Conservation (phyloP, 2,888 invertebrate genomes). For the Rhagonycha fulva region DNA sequence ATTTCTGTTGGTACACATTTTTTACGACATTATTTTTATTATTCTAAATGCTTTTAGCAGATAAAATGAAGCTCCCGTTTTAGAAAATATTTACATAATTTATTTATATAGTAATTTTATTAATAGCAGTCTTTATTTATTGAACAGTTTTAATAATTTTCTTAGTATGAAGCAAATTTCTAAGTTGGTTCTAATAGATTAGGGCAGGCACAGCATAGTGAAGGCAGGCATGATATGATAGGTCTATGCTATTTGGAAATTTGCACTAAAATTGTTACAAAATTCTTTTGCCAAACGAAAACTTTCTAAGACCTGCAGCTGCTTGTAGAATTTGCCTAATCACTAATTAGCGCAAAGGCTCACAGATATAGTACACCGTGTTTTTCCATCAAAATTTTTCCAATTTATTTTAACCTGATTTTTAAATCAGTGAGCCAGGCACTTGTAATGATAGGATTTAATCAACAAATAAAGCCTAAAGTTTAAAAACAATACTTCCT, state of each 20-base stretch:
- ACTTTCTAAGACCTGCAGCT: background rate
- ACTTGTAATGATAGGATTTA: background rate
- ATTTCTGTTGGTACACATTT: background rate
- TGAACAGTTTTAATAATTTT: slow-evolving; percentile 20
- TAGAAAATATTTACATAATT: background rate
- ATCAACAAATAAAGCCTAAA: background rate
- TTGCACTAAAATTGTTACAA: background rate
- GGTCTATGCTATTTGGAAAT: slow-evolving; percentile 15
- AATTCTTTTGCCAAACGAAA: background rate
- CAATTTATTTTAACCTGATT: background rate
- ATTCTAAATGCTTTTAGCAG: background rate
- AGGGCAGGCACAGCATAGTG: slow-evolving; percentile 37
- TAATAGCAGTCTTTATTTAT: slow-evolving; percentile 27
- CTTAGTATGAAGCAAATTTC: slow-evolving; percentile 14
- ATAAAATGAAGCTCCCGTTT: background rate
- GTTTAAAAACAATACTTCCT: background rate
- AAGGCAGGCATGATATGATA: slow-evolving; percentile 41
- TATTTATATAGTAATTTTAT: slow-evolving; percentile 5
- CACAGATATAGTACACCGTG: background rate
- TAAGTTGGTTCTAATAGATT: slow-evolving; percentile 19
- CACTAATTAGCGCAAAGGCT: background rate
- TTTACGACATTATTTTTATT: background rate
- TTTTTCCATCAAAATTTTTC: background rate
- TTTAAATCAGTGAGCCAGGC: background rate
- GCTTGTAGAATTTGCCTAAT: background rate